Conservation (phyloP, 2,797 vertebrate species). For the Phoeniculus purpureus region DNA sequence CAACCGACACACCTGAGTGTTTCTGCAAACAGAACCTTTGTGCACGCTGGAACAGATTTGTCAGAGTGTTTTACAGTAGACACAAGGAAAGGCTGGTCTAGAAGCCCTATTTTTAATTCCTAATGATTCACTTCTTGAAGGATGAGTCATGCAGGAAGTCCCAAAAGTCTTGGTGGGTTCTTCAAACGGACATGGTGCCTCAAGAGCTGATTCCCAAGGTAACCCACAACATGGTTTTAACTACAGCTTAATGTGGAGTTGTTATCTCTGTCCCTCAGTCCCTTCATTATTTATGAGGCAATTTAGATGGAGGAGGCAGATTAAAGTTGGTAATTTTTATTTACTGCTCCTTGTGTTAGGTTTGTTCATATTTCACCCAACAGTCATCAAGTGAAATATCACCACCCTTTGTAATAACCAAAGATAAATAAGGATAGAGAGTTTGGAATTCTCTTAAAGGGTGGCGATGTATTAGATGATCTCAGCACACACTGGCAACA, state of each 20-base stretch:
- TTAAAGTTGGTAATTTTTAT: neutral
- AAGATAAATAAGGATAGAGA: neutral
- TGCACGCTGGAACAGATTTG: neutral
- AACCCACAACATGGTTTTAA: neutral
- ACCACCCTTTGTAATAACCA: neutral
- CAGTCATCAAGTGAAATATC: neutral
- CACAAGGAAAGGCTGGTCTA: neutral
- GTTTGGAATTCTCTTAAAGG: conserved; percentile 10
- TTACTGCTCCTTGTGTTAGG: neutral
- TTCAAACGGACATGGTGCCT: neutral
- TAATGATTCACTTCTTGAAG: neutral
- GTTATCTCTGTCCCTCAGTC: neutral
- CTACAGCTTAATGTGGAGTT: neutral
- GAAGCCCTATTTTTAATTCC: neutral
- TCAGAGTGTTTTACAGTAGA: neutral
- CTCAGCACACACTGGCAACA: conserved; percentile 1
- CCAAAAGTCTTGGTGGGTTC: neutral
- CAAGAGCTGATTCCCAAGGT: neutral
- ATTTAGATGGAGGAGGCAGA: neutral
- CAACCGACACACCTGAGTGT: neutral
- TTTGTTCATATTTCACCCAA: neutral
- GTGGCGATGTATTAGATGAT: conserved; percentile 29
- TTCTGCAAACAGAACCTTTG: neutral
- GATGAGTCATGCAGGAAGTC: neutral
- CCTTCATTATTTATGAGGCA: neutral